phyloP scores from a whole-genome alignment of 2,113 vertebrate genomes.

The Nyctibius bracteatus region DNA sequence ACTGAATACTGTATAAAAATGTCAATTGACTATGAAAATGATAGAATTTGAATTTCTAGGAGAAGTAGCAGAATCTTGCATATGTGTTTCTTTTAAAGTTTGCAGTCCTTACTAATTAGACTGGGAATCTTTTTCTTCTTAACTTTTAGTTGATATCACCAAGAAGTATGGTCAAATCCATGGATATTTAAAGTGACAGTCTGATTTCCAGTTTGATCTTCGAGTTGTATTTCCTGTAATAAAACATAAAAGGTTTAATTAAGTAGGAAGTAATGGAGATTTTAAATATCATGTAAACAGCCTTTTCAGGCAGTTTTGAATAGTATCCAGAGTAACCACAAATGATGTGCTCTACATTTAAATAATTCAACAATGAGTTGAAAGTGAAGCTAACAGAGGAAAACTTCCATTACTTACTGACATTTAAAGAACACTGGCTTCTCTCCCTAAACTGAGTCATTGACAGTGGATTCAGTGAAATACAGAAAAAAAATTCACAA shows the following conservation, averaged over 20 bases:
- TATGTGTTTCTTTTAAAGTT: background rate
- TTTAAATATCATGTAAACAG: background rate
- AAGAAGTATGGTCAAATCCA: background rate
- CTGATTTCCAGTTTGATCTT: background rate
- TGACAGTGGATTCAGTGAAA: background rate
- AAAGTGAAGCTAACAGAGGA: background rate
- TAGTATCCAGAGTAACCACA: background rate
- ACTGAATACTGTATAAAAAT: background rate
- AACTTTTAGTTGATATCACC: background rate
- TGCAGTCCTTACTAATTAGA: background rate
- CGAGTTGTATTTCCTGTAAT: background rate
- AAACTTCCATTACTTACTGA: conserved; percentile 13
- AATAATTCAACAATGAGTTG: background rate
- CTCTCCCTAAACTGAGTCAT: background rate
- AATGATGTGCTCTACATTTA: background rate
- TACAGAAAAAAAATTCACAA: background rate
- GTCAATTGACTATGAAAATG: background rate
- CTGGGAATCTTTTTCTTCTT: background rate
- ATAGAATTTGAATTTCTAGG: background rate
- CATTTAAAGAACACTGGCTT: background rate
- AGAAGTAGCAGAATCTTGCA: background rate
- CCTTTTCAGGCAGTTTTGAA: background rate
- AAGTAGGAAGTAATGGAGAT: background rate
- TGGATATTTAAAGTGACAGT: background rate
- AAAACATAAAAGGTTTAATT: background rate